Percentiles rank a stretch among this genome's conserved stretches.
Conservation (phyloP, 2,888 invertebrate genomes). For the Napeogenes inachia region DNA sequence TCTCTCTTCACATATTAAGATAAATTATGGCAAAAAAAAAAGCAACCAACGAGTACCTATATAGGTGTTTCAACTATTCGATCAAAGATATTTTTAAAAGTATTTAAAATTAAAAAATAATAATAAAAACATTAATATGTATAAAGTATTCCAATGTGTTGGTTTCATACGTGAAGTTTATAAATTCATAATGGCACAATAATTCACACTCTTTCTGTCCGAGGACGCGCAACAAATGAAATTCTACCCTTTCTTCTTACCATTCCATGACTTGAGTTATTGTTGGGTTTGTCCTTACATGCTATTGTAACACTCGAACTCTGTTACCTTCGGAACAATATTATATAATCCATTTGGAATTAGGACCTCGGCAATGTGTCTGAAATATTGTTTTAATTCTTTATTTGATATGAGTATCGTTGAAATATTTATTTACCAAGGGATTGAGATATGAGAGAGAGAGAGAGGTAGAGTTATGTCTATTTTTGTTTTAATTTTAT, state of each 20-base stretch:
- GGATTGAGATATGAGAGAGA: no score
- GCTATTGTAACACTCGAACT: slow-evolving; percentile 24
- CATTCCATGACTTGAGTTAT: slow-evolving; percentile 42
- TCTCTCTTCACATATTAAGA: no score
- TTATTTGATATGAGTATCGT: neutral
- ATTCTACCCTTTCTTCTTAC: slow-evolving; percentile 45
- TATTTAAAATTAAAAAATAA: no score
- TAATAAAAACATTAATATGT: neutral
- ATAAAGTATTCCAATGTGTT: slow-evolving; percentile 5
- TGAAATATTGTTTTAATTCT: neutral
- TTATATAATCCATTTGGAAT: slow-evolving; percentile 17
- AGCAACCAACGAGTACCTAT: no score
- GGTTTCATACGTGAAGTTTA: slow-evolving; percentile 12
- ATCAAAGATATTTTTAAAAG: no score
- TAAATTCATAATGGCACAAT: slow-evolving; percentile 16
- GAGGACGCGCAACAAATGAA: slow-evolving; percentile 50
- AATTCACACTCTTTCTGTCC: slow-evolving; percentile 50
- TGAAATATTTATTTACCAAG: neutral
- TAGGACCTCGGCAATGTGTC: slow-evolving; percentile 4
- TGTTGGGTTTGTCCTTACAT: slow-evolving; percentile 33
- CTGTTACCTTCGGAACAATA: slow-evolving; percentile 20
- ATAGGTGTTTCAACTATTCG: no score
- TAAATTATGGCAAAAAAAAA: no score
- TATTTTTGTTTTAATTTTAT: no score
- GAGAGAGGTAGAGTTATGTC: no score